Percentiles rank a stretch among this genome's conserved stretches.
phyloP scores from a whole-genome alignment of 2,797 vertebrate species.

The Alcedo quadribrachys region DNA sequence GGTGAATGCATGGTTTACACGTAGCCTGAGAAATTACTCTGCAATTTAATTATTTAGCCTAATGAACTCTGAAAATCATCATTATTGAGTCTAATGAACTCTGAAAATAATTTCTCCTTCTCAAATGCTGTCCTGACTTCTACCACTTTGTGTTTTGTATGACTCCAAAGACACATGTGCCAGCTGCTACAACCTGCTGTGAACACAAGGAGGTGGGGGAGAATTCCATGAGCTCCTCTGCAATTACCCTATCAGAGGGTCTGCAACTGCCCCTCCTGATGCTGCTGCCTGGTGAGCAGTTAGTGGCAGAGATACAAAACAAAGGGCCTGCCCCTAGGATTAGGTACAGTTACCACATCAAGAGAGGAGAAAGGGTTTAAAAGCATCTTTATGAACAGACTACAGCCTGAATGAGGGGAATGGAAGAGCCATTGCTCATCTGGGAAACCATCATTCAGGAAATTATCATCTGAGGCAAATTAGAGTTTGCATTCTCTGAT shows the following conservation, averaged over 20 bases:
- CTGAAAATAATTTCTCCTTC: neutral
- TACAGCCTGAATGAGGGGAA: neutral
- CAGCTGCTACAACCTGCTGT: fast-evolving
- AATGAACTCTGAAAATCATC: neutral
- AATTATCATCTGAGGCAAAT: neutral
- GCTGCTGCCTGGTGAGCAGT: neutral
- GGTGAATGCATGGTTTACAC: neutral
- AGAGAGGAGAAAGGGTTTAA: neutral
- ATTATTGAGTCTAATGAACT: neutral
- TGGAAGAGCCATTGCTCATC: neutral
- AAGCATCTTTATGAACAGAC: neutral
- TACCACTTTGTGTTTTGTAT: neutral
- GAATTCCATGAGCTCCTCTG: neutral
- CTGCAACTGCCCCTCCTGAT: neutral
- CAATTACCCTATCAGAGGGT: neutral
- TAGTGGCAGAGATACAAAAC: neutral
- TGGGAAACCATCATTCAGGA: neutral
- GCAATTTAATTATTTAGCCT: neutral
- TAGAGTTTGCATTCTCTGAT: neutral
- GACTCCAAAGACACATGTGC: neutral
- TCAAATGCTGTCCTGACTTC: neutral
- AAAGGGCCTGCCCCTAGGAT: neutral
- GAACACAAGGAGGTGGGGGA: neutral
- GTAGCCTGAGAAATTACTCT: neutral
- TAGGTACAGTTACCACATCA: neutral